Evolutionary conservation across 2,888 invertebrate species (phyloP), one percentile per base, ranked within the genome.

Genomic region (Thymelicus sylvestris): DNA sequence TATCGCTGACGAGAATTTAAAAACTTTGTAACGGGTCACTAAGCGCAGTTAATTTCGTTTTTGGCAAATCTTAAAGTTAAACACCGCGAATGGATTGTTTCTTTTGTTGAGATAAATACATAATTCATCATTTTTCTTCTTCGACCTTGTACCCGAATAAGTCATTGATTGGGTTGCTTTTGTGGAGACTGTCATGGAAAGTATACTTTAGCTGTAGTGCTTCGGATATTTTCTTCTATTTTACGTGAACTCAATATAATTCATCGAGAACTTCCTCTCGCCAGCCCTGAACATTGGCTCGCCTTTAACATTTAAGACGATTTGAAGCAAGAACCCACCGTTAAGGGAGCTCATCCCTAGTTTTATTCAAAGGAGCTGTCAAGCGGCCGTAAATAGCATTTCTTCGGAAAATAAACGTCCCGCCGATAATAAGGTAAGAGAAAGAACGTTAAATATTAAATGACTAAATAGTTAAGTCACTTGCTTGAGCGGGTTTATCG

Each of bases 21-120:
- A 67, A 67, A 62, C 52, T 67, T 67, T 41, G 39, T 61, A 61
- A 50, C 44, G 44, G 61, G 61, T 61, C 38, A 41, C 67, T 31
- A 52, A 61, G 62, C 61, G 52, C 15, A 52, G 8, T 24, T 19
- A 50, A 50, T 13, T 61, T 24, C 47, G 15, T 31, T 31, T 19
- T 31, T 24, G 66, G 39, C 44, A 44, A 19, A 60, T 67, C 60
- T 48, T 60, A 15, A 61, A 48, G 24, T 67, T 50, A 39, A 19
- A 61, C 15, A 39, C n/a, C 50, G 2, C 19, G 47, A 60, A 60
- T 19, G 19, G 44, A 60, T 39, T 47, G 55, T 65, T 44, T 55
- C 41, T 65, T 12, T 6, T n/a, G 15, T 41, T 38, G 7, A 64
- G 41, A 64, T 12, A 55, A 60, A 60, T 39, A 55, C 15, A 24